Conservation (phyloP, 37 sponge, comb jelly and placozoan species). For the Halichondria panicea region DNA sequence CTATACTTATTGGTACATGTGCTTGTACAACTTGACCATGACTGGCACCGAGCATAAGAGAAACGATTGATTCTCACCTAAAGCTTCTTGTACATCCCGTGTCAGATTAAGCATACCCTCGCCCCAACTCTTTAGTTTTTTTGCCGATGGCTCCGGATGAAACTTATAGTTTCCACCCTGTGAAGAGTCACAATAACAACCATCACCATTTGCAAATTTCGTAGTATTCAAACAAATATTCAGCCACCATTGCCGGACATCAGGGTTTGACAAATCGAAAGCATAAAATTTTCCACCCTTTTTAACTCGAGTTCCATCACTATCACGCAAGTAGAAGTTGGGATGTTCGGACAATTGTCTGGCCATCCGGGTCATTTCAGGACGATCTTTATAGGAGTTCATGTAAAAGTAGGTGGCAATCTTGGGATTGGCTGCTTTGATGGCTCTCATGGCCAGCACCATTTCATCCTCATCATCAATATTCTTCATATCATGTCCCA, state of each 20-base stretch:
- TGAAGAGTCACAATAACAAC: constrained; percentile 41
- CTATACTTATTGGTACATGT: too few species aligned
- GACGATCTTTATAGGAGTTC: constrained; percentile 16
- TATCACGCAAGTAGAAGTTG: constrained; percentile 15
- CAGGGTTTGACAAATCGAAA: constrained; percentile 17
- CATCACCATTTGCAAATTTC: constrained; percentile 31
- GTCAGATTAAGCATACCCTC: constrained; percentile 30
- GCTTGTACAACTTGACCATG: too few species aligned
- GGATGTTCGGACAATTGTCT: constrained; percentile 10
- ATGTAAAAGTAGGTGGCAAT: constrained; percentile 7
- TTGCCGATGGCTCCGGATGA: constrained; percentile 7
- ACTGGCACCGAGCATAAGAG: too few species aligned
- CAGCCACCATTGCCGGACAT: constrained; percentile 22
- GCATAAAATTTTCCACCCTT: not conserved
- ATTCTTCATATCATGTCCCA: constrained; percentile 9
- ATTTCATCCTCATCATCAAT: constrained; percentile 23
- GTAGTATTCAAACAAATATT: constrained; percentile 24
- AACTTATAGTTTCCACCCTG: not conserved
- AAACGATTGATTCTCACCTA: too few species aligned
- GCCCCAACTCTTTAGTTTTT: constrained; percentile 4
- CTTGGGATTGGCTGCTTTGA: constrained; percentile 13
- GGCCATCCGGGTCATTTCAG: constrained; percentile 20
- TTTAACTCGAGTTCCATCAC: not conserved
- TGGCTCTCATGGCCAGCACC: constrained; percentile 8
- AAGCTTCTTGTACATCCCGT: constrained; percentile 11